Percentiles rank a stretch among this genome's conserved stretches.
phyloP scores from a whole-genome alignment of 2,797 vertebrate species.

The Pangasius krempfi region DNA sequence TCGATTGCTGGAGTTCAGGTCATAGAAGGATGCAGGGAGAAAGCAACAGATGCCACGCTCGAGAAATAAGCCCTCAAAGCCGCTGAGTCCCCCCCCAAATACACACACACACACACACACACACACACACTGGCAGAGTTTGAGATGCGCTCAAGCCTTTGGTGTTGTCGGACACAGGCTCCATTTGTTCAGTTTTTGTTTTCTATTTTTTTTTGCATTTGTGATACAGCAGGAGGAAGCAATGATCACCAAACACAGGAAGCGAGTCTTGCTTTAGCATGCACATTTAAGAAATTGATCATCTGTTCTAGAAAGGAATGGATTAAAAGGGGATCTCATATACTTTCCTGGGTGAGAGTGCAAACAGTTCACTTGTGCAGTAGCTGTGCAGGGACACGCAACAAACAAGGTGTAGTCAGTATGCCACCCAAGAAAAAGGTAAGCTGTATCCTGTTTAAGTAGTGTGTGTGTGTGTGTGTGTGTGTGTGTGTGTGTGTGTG shows the following conservation, averaged over 20 bases:
- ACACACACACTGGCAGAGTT: conserved; percentile 48
- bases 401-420: conserved; percentile 47
- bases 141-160: conserved; percentile 19
- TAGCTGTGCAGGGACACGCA: conserved; percentile 55
- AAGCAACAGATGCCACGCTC: conserved; percentile 74
- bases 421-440: conserved; percentile 84
- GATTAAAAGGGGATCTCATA: conserved; percentile 21
- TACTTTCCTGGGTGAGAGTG: conserved; percentile 13
- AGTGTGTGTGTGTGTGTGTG: conserved; percentile 1
- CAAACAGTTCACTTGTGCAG: conserved; percentile 15
- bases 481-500: conserved; percentile 25
- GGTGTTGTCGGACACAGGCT: not conserved
- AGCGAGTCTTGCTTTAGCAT: not conserved
- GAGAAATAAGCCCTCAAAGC: conserved; percentile 78
- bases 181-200: not conserved
- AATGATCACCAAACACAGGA: conserved; percentile 10
- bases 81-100: conserved; percentile 27
- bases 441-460: conserved; percentile 16
- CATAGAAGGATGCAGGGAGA: conserved; percentile 10
- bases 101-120: conserved; percentile 47
- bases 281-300: conserved; percentile 34
- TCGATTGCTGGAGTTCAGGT: not conserved
- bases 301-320: conserved; percentile 34
- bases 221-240: not conserved
- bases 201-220: not conserved